Conservation (phyloP, 1,140 invertebrate genomes). For the Caerostris extrusa region DNA sequence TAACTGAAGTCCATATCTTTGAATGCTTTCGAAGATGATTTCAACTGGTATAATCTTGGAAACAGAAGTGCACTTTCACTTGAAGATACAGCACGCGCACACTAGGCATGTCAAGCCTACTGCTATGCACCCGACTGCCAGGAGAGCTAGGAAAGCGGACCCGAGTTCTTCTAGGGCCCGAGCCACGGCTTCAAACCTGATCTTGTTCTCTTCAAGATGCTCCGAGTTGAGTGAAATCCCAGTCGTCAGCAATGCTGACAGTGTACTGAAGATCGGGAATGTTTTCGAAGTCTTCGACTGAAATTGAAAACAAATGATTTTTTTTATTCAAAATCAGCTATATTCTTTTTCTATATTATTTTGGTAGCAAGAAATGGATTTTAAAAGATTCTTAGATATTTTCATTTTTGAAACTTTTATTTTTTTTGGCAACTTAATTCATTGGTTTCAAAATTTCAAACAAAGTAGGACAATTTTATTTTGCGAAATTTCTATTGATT, state of each 20-base stretch:
- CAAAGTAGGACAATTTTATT: too few relatives aligned
- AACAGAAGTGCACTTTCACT: neutral
- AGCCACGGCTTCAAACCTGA: neutral
- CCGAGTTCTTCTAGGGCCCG: neutral
- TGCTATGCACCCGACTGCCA: neutral
- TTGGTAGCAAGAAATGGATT: too few relatives aligned
- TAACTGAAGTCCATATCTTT: too few relatives aligned
- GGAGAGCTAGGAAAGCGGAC: neutral
- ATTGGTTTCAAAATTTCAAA: too few relatives aligned
- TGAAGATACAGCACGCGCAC: neutral
- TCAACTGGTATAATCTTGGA: too few relatives aligned
- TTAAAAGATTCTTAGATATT: too few relatives aligned
- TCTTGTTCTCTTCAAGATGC: neutral
- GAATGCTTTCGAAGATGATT: too few relatives aligned
- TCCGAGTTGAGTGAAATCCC: neutral
- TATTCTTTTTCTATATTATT: too few relatives aligned
- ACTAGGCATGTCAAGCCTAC: conserved; percentile 7
- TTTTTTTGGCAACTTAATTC: too few relatives aligned
- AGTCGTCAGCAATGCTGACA: neutral
- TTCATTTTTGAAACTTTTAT: too few relatives aligned
- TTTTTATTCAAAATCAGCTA: too few relatives aligned
- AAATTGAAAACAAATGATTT: neutral
- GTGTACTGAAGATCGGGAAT: neutral
- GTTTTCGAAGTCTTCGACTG: neutral
- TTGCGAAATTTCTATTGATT: too few relatives aligned